Evolutionary conservation across 2,888 invertebrate species (phyloP).

Genomic region (Cynaeus angustus): DNA sequence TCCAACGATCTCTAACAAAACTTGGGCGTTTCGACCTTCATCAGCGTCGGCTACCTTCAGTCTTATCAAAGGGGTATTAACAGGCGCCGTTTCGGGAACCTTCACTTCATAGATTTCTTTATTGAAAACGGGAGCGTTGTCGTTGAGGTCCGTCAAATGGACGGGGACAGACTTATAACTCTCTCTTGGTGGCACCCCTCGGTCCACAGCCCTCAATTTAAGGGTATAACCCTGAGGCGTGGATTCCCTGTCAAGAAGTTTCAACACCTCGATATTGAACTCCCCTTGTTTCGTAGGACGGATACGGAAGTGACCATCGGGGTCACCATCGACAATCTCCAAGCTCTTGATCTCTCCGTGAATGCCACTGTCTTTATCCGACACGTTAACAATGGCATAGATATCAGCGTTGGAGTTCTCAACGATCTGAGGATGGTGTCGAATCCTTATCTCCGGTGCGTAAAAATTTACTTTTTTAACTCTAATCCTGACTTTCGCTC

Average conservation of each 20-base stretch:
- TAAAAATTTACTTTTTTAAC: constrained; percentile 90
- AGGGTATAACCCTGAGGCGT: constrained; percentile 90
- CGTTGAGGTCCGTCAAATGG: constrained; percentile 85
- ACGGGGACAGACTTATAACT: constrained; percentile 89
- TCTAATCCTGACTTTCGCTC: constrained; percentile 83
- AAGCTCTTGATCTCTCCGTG: constrained; percentile 88
- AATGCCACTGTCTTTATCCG: constrained; percentile 87
- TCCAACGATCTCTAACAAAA: constrained; percentile 90
- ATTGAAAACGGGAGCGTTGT: constrained; percentile 91
- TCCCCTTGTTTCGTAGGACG: constrained; percentile 79
- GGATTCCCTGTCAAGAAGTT: constrained; percentile 84
- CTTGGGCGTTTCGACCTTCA: constrained; percentile 85
- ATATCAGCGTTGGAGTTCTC: constrained; percentile 89
- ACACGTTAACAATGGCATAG: constrained; percentile 91
- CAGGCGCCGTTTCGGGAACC: constrained; percentile 91
- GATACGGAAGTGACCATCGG: constrained; percentile 91
- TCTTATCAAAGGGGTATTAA: constrained; percentile 90
- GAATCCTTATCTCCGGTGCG: constrained; percentile 88
- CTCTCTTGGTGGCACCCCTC: constrained; percentile 85
- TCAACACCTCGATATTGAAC: constrained; percentile 86
- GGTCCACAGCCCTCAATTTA: constrained; percentile 89
- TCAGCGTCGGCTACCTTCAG: constrained; percentile 91
- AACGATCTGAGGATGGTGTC: constrained; percentile 85
- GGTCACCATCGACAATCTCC: constrained; percentile 92
- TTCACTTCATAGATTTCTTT: constrained; percentile 90